These are phyloP conservation scores for Notodonta dromedarius DNA, from an alignment of 2,888 invertebrate genomes.

Conservation along the genomic window DNA sequence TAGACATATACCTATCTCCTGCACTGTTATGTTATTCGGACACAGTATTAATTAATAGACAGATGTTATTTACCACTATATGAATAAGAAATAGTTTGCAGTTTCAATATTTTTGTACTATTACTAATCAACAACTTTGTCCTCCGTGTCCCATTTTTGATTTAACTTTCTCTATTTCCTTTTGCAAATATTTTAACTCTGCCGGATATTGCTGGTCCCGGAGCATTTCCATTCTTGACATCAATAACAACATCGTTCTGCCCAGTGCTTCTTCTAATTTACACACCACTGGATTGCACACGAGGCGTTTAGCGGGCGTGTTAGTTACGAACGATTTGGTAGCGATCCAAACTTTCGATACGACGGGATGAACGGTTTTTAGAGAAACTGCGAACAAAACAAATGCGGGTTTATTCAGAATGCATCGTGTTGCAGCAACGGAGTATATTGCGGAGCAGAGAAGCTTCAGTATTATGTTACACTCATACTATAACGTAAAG, in stretches of 20 bases:
- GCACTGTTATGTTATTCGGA: not conserved
- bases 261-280: constrained; percentile 53
- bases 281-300: constrained; percentile 53
- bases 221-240: constrained; percentile 43
- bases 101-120: not conserved
- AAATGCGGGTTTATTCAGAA: constrained; percentile 43
- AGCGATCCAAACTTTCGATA: constrained; percentile 56
- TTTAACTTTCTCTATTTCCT: constrained; percentile 58
- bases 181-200: constrained; percentile 63
- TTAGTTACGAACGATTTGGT: constrained; percentile 50
- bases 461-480: not conserved
- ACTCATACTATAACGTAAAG: constrained; percentile 14
- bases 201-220: constrained; percentile 55
- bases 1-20: not conserved
- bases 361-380: constrained; percentile 55
- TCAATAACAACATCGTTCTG: constrained; percentile 34
- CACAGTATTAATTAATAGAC: not conserved
- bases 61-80: not conserved
- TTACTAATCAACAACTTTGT: constrained; percentile 1
- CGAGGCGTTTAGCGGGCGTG: constrained; percentile 52
- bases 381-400: constrained; percentile 76
- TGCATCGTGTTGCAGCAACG: constrained; percentile 10
- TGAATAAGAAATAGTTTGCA: not conserved
- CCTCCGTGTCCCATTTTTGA: constrained; percentile 35
- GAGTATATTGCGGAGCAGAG: not conserved